phyloP scores from a whole-genome alignment of 2,797 vertebrate species.

The Acipenser ruthenus region DNA sequence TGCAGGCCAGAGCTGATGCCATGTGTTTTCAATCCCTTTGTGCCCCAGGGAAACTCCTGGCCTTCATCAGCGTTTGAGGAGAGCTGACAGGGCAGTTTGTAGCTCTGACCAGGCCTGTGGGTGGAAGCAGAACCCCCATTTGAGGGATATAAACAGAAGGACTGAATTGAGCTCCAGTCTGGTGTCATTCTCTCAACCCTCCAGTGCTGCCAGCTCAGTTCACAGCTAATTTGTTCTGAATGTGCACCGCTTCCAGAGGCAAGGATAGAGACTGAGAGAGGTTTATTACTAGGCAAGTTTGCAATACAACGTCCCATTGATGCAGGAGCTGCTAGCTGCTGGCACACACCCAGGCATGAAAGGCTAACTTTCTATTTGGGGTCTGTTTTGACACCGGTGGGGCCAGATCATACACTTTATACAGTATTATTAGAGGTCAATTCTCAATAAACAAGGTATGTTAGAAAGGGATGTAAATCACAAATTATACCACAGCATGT shows the following conservation, averaged over 20 bases:
- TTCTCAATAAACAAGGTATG: no score
- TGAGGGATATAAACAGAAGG: not conserved
- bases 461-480: no score
- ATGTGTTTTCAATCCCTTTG: not conserved
- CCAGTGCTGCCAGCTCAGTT: not conserved
- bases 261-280: not conserved
- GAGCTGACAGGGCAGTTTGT: constrained; percentile 1
- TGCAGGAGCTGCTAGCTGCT: constrained; percentile 2
- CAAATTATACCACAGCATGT: no score
- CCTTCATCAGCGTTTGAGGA: not conserved
- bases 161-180: no score
- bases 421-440: no score
- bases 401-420: no score
- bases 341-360: no score
- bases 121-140: not conserved
- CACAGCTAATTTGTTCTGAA: not conserved
- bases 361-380: constrained; percentile 1
- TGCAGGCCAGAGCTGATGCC: not conserved
- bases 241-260: not conserved
- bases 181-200: not conserved
- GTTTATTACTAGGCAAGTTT: not conserved
- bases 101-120: not conserved
- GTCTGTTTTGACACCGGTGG: not conserved
- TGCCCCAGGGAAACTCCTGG: constrained; percentile 5
- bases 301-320: not conserved